Base-by-base conservation (phyloP, 1,140 invertebrate species). In the Trachymyrmex septentrionalis region DNA sequence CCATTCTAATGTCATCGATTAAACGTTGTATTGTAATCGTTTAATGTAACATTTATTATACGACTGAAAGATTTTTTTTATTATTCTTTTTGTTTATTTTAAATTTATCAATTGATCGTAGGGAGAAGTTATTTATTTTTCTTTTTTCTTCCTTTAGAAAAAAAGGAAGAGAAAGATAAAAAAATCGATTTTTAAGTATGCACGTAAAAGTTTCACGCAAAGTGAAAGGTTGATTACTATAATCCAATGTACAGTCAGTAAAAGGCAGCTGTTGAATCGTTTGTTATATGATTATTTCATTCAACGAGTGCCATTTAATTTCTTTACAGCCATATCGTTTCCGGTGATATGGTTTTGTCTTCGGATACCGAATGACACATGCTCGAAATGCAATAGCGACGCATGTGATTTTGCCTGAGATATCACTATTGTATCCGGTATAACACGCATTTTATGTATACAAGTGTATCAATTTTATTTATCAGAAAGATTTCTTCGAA, bases 341-440 rank as follows among this genome's bases (percentile, higher is more conserved):
- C 64, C 85, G 61, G 38, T 69, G 73, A 78, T 48, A 80, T 16
- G 50, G 53, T 86, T 86, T 82, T 80, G 85, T 86, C 63, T 82
- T 67, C 53, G 44, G 10, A n/a, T 30, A 64, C 5, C 63, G 34
- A 80, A 44, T 30, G 24, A 50, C 84, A 48, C 59, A 66, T 53
- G 73, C 7, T 38, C 30, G 27, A 34, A 64, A 64, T 34, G 27
- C 19, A 30, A 50, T 44, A 55, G 9, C 61, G 71, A 80, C 61
- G 85, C 59, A 81, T 34, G 69, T 86, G 69, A 86, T 85, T 86
- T 34, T 30, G 73, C 64, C 61, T 38, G 19, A 34, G 53, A 81
- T 86, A 34, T 64, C n/a, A n/a, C 59, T 57, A 53, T 59, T 48
- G 53, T 67, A 61, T 57, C 14, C 9, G 30, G 1, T 24, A 21